These are phyloP conservation scores for Cephus sareptanus DNA, from an alignment of 2,888 invertebrate species.

Conservation along the genomic window DNA sequence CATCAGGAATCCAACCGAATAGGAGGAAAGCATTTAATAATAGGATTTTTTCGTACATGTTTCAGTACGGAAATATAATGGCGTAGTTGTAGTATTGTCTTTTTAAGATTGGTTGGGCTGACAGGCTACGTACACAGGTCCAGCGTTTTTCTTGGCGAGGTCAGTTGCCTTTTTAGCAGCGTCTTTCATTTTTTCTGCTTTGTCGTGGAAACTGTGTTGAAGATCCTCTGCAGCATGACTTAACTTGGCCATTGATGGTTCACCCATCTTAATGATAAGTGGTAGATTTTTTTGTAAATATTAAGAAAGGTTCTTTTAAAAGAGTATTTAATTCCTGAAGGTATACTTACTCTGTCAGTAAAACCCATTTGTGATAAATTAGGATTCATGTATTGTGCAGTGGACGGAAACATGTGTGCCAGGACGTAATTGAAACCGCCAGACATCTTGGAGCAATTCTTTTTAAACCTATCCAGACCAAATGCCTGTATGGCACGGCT, in stretches of 20 bases:
- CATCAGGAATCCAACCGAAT: background rate
- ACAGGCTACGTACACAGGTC: slow-evolving; percentile 64
- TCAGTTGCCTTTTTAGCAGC: slow-evolving; percentile 85
- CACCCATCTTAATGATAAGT: slow-evolving; percentile 41
- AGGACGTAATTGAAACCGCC: slow-evolving; percentile 88
- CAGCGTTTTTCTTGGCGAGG: slow-evolving; percentile 74
- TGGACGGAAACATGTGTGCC: slow-evolving; percentile 76
- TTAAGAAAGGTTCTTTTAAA: background rate
- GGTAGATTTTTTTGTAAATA: background rate
- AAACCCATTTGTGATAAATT: slow-evolving; percentile 52
- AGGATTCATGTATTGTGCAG: slow-evolving; percentile 58
- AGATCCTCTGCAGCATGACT: slow-evolving; percentile 58
- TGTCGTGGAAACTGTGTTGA: slow-evolving; percentile 59
- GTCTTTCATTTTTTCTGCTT: slow-evolving; percentile 76
- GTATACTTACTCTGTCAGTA: slow-evolving; percentile 38
- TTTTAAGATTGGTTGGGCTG: slow-evolving; percentile 59
- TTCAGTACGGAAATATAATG: background rate
- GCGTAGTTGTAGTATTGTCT: background rate
- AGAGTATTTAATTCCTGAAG: background rate
- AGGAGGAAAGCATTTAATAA: background rate
- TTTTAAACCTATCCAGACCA: slow-evolving; percentile 89
- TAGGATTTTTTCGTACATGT: background rate
- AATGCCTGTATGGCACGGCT: slow-evolving; percentile 89
- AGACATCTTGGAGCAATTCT: slow-evolving; percentile 85
- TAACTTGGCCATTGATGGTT: slow-evolving; percentile 46